phyloP scores from a whole-genome alignment of 2,888 invertebrate genomes.

The Baccha elongata region DNA sequence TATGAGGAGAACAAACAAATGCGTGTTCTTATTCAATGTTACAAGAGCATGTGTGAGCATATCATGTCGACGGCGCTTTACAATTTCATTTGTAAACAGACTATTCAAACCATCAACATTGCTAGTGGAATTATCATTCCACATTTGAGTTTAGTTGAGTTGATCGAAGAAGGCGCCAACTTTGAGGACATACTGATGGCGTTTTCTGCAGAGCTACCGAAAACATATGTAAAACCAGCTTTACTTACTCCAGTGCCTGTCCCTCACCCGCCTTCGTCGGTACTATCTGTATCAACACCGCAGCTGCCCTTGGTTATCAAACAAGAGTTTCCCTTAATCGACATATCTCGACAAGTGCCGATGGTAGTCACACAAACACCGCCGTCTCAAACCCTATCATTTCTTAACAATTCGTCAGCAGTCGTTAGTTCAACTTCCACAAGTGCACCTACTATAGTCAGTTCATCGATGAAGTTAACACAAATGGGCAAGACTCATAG shows the following conservation, averaged over 20 bases:
- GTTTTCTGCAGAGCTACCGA: slow-evolving; percentile 87
- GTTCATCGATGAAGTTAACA: slow-evolving; percentile 36
- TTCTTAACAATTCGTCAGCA: slow-evolving; percentile 53
- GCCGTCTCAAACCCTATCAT: slow-evolving; percentile 30
- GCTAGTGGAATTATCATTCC: slow-evolving; percentile 75
- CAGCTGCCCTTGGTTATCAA: slow-evolving; percentile 62
- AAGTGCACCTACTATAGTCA: slow-evolving; percentile 40
- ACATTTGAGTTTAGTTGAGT: slow-evolving; percentile 86
- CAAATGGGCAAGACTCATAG: slow-evolving; percentile 36
- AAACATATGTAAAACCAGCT: slow-evolving; percentile 88
- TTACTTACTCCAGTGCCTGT: slow-evolving; percentile 83
- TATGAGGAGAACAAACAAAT: slow-evolving; percentile 92
- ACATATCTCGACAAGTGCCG: slow-evolving; percentile 41
- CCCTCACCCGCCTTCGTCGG: slow-evolving; percentile 64
- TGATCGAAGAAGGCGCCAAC: slow-evolving; percentile 91
- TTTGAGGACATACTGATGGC: slow-evolving; percentile 90
- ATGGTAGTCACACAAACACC: slow-evolving; percentile 38
- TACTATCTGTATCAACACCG: slow-evolving; percentile 17
- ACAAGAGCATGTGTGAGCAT: slow-evolving; percentile 93
- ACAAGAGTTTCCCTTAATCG: slow-evolving; percentile 59
- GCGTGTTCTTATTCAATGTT: slow-evolving; percentile 92
- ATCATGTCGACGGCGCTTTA: slow-evolving; percentile 89
- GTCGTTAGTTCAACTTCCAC: slow-evolving; percentile 54
- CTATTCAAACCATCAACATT: slow-evolving; percentile 82
- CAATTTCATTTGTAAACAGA: slow-evolving; percentile 80